Evolutionary conservation across 2,888 invertebrate genomes (phyloP).

Genomic region (Phortica magna): DNA sequence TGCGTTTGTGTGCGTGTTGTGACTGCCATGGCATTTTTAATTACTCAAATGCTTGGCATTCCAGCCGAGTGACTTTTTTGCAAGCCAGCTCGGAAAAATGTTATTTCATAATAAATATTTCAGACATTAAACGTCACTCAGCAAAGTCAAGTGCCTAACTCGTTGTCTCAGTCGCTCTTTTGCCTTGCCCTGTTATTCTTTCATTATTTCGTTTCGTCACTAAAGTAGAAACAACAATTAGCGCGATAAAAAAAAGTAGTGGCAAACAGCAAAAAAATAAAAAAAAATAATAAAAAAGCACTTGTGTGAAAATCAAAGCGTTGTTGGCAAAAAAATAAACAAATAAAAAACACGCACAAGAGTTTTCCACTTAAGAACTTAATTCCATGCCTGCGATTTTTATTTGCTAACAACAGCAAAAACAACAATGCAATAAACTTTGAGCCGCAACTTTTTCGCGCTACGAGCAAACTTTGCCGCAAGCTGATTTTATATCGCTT

Average conservation of each 20-base stretch:
- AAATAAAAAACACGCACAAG: background rate
- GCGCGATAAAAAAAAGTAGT: too few relatives aligned
- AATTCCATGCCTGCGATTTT: background rate
- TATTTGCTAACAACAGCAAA: background rate
- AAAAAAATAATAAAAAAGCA: too few relatives aligned
- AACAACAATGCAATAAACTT: background rate
- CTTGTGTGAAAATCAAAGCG: too few relatives aligned
- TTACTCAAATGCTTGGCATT: background rate
- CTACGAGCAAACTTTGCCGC: background rate
- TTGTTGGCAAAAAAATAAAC: background rate
- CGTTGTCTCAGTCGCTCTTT: too few relatives aligned
- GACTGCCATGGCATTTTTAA: background rate
- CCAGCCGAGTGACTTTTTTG: background rate
- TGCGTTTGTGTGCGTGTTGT: background rate
- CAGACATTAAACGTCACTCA: too few relatives aligned
- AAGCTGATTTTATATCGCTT: background rate
- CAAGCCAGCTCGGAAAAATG: too few relatives aligned
- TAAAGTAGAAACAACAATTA: too few relatives aligned
- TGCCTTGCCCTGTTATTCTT: too few relatives aligned
- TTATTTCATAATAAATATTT: too few relatives aligned
- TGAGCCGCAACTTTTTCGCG: background rate
- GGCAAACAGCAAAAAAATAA: too few relatives aligned
- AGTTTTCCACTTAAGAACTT: slow-evolving; percentile 7
- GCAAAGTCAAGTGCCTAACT: too few relatives aligned
- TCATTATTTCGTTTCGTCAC: too few relatives aligned